Base-by-base conservation (phyloP, 2,113 vertebrate species). In the Neodontobutis hainanensis region DNA sequence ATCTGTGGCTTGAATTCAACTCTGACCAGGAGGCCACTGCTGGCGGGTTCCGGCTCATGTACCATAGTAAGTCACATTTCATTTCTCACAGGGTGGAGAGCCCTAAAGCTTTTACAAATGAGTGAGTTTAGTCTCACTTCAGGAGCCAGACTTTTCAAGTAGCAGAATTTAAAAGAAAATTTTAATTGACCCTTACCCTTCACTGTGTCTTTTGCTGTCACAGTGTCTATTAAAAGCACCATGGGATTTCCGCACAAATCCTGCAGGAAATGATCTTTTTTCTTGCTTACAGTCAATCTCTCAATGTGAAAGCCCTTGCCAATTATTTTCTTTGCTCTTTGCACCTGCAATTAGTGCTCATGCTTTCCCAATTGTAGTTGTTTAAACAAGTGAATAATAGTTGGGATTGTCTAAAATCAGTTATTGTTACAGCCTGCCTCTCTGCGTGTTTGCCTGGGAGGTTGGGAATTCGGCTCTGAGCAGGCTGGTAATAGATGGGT, bases 1-100 rank as follows among this genome's bases (percentile, higher is more conserved):
- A 95, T 55, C 87, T 99, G 53, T 99, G 97, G 97, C 73, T 99
- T 56, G 97, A 99, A 85, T 99, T 99, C 85, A 95, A 94, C 88
- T 96, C 96, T 0, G 96, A 98, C 74, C 80, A 91, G 27, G 94
- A 97, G 49, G 92, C 87, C 14, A 96, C 94, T 1, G 95, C 95
- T 68, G 93, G 94, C 75, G 97, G 97, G 59, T 99, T 99, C 88
- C 94, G 91, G 62, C 95, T 99, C 87, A 93, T 93, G 69, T 99
- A 96, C 79, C 93, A 93, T 56, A 98, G 97, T 99, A 92, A 95
- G 97, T 94, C 70, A 66, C 73, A 56, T 66, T 73, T 79, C 61
- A 65, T 78, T 75, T 83, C 64, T 66, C 48, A 15, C 6, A 32
- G 38, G 75, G 47, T 52, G 50, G 70, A 19, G 61, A 67, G 32